A percentile compares a stretch with the other conserved stretches of the same genome.
phyloP scores from a whole-genome alignment of 30 jellyfish, hydroid and myxozoan genomes.

The Rhopilema esculentum region DNA sequence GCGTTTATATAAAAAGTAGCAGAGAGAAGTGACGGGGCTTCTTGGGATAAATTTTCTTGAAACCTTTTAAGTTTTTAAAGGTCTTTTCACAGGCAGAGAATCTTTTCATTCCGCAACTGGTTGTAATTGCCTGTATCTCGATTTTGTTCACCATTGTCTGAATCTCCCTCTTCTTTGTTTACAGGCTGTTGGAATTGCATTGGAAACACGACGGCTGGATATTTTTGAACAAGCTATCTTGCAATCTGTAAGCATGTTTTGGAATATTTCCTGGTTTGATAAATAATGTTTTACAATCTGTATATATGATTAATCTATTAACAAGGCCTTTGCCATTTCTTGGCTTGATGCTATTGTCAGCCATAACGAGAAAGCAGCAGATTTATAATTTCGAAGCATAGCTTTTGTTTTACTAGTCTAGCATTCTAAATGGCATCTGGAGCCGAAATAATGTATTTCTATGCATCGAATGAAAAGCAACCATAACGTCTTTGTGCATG shows the following conservation, averaged over 20 bases:
- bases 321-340: not conserved
- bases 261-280: not conserved
- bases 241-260: conserved; percentile 76
- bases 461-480: too few relatives aligned
- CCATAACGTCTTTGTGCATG: too few relatives aligned
- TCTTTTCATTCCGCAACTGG: not conserved
- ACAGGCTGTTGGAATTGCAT: conserved; percentile 98
- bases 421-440: too few relatives aligned
- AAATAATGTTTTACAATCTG: not conserved
- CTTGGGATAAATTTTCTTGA: not conserved
- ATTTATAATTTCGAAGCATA: too few relatives aligned
- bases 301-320: too few relatives aligned
- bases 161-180: not conserved
- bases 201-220: conserved; percentile 97
- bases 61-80: not conserved
- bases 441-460: too few relatives aligned
- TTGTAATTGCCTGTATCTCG: too few relatives aligned
- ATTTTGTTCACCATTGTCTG: not conserved
- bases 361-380: too few relatives aligned
- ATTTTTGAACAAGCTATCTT: conserved; percentile 93
- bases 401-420: too few relatives aligned
- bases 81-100: too few relatives aligned
- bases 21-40: not conserved
- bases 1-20: not conserved
- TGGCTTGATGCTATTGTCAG: too few relatives aligned